These are phyloP conservation scores for Ovibos moschatus DNA, from an alignment of 2,113 vertebrate species.

Conservation along the genomic window DNA sequence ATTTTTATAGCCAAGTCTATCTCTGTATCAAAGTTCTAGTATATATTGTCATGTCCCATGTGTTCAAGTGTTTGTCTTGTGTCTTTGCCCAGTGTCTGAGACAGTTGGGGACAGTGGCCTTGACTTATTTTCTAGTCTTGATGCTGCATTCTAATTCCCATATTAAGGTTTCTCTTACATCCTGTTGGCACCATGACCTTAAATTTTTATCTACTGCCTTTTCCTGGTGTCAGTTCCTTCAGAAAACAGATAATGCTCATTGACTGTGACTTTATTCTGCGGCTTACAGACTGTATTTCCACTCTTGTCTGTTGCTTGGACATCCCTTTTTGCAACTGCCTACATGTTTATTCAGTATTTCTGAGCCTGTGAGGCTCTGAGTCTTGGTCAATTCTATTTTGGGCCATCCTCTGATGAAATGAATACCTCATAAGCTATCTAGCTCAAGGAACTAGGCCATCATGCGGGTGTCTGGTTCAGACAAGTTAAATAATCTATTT, in stretches of 20 bases:
- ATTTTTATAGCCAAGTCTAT: neutral
- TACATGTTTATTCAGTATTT: neutral
- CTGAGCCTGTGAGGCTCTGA: neutral
- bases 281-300: neutral
- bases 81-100: neutral
- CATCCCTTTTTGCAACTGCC: neutral
- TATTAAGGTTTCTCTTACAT: neutral
- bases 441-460: neutral
- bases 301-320: neutral
- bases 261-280: neutral
- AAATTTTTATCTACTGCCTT: neutral
- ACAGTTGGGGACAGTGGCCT: neutral
- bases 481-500: neutral
- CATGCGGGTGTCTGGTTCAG: neutral
- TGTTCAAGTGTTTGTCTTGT: neutral
- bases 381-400: neutral
- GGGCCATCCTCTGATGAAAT: neutral
- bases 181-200: neutral
- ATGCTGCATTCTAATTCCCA: neutral
- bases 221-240: constrained; percentile 9
- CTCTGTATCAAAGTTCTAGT: neutral
- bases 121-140: neutral
- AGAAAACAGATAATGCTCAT: neutral
- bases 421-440: neutral
- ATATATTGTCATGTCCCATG: neutral